A percentile compares a stretch with the other conserved stretches of the same genome.
Evolutionary conservation across 2,888 invertebrate genomes (phyloP).

Genomic region (Cephus nigrinus): DNA sequence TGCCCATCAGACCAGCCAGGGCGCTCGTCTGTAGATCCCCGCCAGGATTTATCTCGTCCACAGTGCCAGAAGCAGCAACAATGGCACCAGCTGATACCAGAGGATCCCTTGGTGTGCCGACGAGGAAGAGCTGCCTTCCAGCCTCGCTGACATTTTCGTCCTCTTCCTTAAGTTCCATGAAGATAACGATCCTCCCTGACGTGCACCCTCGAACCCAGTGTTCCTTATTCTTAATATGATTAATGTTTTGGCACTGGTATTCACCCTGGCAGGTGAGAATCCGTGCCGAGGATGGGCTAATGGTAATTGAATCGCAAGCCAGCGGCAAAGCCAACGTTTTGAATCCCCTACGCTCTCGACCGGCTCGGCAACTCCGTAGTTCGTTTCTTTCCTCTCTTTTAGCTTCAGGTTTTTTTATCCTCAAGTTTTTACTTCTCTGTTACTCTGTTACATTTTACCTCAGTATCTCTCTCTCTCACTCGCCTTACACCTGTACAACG

Average conservation of each 20-base stretch:
- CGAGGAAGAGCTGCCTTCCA: constrained; percentile 56
- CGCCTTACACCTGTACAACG: constrained; percentile 52
- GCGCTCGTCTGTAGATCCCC: constrained; percentile 59
- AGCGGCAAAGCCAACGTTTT: constrained; percentile 40
- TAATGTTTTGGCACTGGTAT: constrained; percentile 7
- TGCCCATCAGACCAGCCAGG: constrained; percentile 60
- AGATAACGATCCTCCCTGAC: not conserved
- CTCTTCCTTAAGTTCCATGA: constrained; percentile 61
- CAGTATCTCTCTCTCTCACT: not conserved
- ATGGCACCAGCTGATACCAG: constrained; percentile 59
- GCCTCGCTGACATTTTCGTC: constrained; percentile 51
- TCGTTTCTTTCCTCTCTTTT: constrained; percentile 44
- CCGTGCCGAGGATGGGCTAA: constrained; percentile 29
- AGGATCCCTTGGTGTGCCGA: constrained; percentile 60
- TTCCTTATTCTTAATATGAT: not conserved
- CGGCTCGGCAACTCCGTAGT: constrained; percentile 37
- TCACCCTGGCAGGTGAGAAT: constrained; percentile 13
- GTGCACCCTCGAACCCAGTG: not conserved
- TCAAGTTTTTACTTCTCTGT: constrained; percentile 34
- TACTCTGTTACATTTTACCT: constrained; percentile 9
- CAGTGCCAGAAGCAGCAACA: constrained; percentile 43
- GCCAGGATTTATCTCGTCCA: constrained; percentile 53
- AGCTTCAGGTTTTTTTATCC: constrained; percentile 11
- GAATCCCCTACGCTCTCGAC: constrained; percentile 27
- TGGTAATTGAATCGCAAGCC: constrained; percentile 47